Percentiles rank a stretch among this genome's conserved stretches.
Conservation (phyloP, 2,113 vertebrate genomes). For the Heterochromis multidens region DNA sequence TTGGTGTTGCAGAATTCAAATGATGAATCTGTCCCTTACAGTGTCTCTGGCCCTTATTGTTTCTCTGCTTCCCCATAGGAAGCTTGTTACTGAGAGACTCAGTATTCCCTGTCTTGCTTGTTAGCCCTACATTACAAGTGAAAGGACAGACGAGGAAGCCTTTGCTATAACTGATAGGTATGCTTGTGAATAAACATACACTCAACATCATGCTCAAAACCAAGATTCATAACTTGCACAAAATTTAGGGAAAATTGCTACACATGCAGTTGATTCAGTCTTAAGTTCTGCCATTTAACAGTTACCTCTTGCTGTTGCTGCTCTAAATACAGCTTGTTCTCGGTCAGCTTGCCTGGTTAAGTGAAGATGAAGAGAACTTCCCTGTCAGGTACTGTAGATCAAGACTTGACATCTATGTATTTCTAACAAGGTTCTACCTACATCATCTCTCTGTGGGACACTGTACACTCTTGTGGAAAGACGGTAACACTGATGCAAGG, state of each 20-base stretch:
- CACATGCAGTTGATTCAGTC: not conserved
- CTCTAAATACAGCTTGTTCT: slow-evolving; percentile 23
- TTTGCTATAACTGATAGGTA: not conserved
- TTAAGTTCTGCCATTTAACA: not conserved
- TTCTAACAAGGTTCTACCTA: slow-evolving; percentile 51
- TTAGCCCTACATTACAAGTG: not conserved
- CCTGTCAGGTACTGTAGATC: slow-evolving; percentile 42
- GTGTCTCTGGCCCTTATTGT: not conserved
- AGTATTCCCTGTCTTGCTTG: not conserved
- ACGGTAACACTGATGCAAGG: slow-evolving; percentile 62
- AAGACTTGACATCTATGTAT: slow-evolving; percentile 55
- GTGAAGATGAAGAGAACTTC: slow-evolving; percentile 49
- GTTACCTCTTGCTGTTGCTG: not conserved
- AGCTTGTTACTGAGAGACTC: not conserved
- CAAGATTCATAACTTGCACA: not conserved
- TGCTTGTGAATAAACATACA: not conserved
- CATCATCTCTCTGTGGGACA: slow-evolving; percentile 55
- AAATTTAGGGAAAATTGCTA: not conserved
- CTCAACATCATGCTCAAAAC: not conserved
- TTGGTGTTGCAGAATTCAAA: not conserved
- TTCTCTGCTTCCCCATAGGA: not conserved
- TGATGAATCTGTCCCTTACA: not conserved
- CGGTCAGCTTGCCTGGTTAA: slow-evolving; percentile 44
- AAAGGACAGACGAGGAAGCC: not conserved
- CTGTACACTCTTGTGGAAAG: slow-evolving; percentile 29